Evolutionary conservation across 1,140 invertebrate genomes (phyloP).

Genomic region (Diprion similis): DNA sequence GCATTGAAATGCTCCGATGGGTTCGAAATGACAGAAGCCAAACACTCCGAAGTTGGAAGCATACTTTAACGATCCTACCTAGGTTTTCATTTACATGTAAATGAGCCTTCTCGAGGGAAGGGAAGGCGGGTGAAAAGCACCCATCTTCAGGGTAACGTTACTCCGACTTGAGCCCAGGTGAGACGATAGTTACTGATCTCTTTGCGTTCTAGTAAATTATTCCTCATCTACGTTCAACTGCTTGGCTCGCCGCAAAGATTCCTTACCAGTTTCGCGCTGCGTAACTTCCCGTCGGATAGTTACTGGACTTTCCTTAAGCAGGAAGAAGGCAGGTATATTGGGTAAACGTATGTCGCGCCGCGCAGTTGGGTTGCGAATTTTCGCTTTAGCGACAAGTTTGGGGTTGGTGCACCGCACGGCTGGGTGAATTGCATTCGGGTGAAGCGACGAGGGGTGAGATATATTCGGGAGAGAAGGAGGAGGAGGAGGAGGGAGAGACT

Average conservation of each 20-base stretch:
- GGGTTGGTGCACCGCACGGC: background rate
- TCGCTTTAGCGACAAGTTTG: background rate
- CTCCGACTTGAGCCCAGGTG: background rate
- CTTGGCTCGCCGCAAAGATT: too few relatives aligned
- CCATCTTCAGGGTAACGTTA: background rate
- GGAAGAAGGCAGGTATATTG: too few relatives aligned
- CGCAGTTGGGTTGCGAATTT: background rate
- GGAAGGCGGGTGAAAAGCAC: too few relatives aligned
- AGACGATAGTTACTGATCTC: background rate
- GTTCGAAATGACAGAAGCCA: background rate
- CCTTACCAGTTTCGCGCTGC: too few relatives aligned
- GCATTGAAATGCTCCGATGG: background rate
- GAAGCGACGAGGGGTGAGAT: too few relatives aligned
- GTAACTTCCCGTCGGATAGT: too few relatives aligned
- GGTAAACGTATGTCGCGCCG: background rate
- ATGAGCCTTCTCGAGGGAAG: conserved; percentile 23
- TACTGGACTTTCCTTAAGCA: too few relatives aligned
- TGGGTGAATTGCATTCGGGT: background rate
- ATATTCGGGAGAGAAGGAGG: background rate
- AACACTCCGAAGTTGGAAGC: conserved; percentile 3
- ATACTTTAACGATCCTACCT: background rate
- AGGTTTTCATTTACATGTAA: conserved; percentile 48
- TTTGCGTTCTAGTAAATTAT: background rate
- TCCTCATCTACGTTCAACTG: too few relatives aligned
- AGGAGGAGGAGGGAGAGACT: background rate